A percentile compares a stretch with the other conserved stretches of the same genome.
Conservation (phyloP, 2,113 vertebrate genomes). For the Bettongia penicillata region DNA sequence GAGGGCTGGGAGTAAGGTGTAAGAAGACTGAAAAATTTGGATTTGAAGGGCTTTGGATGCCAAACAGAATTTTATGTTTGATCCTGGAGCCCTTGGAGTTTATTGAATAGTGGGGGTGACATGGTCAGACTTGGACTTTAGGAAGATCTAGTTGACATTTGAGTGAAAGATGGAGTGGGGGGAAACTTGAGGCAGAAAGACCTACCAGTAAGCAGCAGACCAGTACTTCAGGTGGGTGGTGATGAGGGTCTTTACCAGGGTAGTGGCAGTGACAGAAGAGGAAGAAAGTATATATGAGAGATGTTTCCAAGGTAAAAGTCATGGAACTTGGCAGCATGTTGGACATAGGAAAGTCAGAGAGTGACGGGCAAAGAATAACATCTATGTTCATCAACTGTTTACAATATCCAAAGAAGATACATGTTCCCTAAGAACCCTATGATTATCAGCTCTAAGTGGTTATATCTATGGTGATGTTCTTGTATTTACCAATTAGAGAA, state of each 20-base stretch:
- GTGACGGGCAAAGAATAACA: too few species aligned
- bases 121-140: neutral
- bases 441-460: neutral
- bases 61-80: neutral
- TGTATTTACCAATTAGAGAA: neutral
- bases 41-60: neutral
- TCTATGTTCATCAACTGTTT: too few species aligned
- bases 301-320: neutral
- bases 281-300: neutral
- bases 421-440: neutral
- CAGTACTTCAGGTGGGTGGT: neutral
- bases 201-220: neutral
- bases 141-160: neutral
- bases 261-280: neutral
- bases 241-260: neutral
- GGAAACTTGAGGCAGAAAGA: neutral
- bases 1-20: neutral
- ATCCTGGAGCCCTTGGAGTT: neutral
- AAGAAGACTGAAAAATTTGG: neutral
- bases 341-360: too few species aligned
- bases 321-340: too few species aligned
- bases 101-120: neutral
- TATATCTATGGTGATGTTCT: slow-evolving; percentile 19
- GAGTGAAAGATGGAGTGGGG: neutral
- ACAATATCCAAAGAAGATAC: neutral